phyloP scores from a whole-genome alignment of 2,888 invertebrate genomes.

The Crematogaster levior region DNA sequence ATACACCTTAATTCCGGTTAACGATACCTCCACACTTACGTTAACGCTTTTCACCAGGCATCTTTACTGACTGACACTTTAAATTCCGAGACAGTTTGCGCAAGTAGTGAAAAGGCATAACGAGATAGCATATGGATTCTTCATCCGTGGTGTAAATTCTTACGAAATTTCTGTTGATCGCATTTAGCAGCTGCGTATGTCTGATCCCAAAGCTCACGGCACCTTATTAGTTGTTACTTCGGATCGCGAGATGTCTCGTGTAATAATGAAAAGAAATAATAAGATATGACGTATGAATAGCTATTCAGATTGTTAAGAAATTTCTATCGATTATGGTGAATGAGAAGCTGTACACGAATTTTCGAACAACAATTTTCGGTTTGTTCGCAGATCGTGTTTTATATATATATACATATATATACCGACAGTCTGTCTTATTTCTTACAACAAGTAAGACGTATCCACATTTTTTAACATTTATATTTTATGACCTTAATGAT shows the following conservation, averaged over 20 bases:
- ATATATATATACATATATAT: no score
- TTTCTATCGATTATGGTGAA: background rate
- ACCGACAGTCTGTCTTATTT: no score
- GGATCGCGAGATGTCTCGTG: constrained; percentile 14
- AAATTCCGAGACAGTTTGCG: constrained; percentile 20
- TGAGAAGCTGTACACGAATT: background rate
- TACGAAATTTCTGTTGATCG: constrained; percentile 31
- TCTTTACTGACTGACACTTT: background rate
- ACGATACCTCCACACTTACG: background rate
- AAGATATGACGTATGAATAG: constrained; percentile 15
- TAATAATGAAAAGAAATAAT: constrained; percentile 34
- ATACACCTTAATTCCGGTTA: background rate
- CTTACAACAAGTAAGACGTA: no score
- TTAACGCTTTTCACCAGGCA: background rate
- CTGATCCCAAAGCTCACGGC: constrained; percentile 9
- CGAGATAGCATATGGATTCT: constrained; percentile 22
- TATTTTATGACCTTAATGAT: no score
- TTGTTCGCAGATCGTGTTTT: background rate
- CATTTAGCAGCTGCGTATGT: constrained; percentile 25
- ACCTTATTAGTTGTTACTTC: constrained; percentile 24
- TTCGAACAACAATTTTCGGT: background rate
- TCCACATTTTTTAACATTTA: no score
- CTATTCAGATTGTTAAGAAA: constrained; percentile 1
- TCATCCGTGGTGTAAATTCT: constrained; percentile 5
- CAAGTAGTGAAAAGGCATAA: constrained; percentile 18